phyloP scores from a whole-genome alignment of 1,140 invertebrate species.

The Zaprionus inermis region DNA sequence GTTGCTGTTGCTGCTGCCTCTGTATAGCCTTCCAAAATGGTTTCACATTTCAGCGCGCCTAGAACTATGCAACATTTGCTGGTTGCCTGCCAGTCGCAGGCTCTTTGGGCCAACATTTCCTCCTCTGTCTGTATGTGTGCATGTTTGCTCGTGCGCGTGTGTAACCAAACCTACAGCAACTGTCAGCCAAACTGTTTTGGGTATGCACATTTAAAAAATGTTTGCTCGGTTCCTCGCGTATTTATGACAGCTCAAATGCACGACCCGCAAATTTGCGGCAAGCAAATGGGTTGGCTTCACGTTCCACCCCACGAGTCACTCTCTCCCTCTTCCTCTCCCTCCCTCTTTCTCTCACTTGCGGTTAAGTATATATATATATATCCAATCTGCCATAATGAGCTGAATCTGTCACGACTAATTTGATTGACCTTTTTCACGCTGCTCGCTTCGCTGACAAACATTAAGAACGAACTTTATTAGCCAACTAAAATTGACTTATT shows the following conservation, averaged over 20 bases:
- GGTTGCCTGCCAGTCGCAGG: constrained; percentile 47
- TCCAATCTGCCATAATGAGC: constrained; percentile 8
- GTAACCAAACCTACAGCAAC: constrained; percentile 7
- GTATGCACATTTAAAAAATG: constrained; percentile 57
- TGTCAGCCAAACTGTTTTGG: constrained; percentile 32
- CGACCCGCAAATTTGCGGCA: constrained; percentile 33
- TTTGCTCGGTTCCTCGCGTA: constrained; percentile 1
- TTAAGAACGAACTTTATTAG: background rate
- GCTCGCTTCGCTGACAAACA: background rate
- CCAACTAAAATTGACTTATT: background rate
- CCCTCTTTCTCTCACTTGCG: background rate
- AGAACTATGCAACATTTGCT: constrained; percentile 60
- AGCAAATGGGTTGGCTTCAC: background rate
- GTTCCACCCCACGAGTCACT: background rate
- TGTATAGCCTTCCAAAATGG: constrained; percentile 47
- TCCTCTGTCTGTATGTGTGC: background rate
- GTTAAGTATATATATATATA: constrained; percentile 7
- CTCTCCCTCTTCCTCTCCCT: background rate
- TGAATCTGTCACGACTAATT: constrained; percentile 9
- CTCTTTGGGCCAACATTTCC: constrained; percentile 10
- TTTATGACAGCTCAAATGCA: constrained; percentile 25
- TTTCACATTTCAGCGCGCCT: constrained; percentile 76
- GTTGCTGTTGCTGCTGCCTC: constrained; percentile 9
- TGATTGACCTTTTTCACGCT: constrained; percentile 10
- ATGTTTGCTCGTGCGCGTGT: background rate